phyloP scores from a whole-genome alignment of 1,140 invertebrate species.

The Agraylea sexmaculata region DNA sequence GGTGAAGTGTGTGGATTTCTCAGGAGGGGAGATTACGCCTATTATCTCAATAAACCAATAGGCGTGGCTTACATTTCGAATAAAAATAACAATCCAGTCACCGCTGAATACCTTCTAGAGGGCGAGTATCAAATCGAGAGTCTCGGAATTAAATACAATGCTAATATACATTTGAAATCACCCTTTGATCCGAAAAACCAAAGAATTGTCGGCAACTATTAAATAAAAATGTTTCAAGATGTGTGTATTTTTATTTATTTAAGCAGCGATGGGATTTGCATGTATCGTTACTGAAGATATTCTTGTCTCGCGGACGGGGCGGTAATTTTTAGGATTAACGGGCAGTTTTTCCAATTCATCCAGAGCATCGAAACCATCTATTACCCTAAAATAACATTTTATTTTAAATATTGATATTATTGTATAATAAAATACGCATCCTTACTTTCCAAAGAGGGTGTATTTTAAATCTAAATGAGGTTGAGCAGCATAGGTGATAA shows the following conservation, averaged over 20 bases:
- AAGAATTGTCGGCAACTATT: conserved; percentile 35
- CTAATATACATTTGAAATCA: conserved; percentile 54
- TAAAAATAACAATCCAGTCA: conserved; percentile 39
- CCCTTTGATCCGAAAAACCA: conserved; percentile 65
- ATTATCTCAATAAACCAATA: conserved; percentile 56
- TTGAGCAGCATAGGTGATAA: conserved; percentile 87
- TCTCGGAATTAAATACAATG: conserved; percentile 58
- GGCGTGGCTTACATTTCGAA: conserved; percentile 39
- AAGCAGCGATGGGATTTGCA: conserved; percentile 86
- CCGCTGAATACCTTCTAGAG: conserved; percentile 51
- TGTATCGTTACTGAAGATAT: conserved; percentile 88
- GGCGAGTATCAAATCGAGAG: conserved; percentile 72
- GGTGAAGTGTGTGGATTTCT: conserved; percentile 64
- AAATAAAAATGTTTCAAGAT: conserved; percentile 14
- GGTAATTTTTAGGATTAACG: conserved; percentile 87
- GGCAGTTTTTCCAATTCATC: conserved; percentile 93
- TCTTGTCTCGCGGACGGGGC: conserved; percentile 70
- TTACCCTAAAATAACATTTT: conserved; percentile 60
- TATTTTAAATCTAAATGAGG: conserved; percentile 96
- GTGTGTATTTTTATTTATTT: conserved; percentile 21
- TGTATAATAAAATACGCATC: conserved; percentile 14
- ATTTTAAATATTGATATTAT: neutral
- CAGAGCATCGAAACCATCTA: conserved; percentile 92
- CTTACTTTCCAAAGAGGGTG: conserved; percentile 91
- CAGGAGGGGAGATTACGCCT: conserved; percentile 69